Evolutionary conservation across 2,888 invertebrate genomes (phyloP).

Genomic region (Caradrina kadenii): DNA sequence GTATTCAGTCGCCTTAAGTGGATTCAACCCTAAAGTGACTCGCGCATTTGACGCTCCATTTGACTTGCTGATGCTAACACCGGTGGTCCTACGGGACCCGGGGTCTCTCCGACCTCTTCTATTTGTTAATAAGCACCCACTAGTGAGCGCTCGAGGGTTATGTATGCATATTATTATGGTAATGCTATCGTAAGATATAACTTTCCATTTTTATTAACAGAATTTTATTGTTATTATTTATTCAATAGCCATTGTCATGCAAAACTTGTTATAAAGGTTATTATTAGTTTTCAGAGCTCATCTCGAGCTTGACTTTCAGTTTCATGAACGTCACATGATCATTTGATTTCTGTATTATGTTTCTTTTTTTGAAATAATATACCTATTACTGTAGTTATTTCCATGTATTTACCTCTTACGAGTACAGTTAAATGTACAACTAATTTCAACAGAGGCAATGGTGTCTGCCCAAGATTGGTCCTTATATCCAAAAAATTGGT

Average conservation of each 20-base stretch:
- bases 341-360: slow-evolving; percentile 2
- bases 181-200: slow-evolving; percentile 64
- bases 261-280: slow-evolving; percentile 4
- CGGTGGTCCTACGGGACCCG: slow-evolving; percentile 79
- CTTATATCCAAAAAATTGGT: background rate
- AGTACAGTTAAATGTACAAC: too few species aligned
- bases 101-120: slow-evolving; percentile 74
- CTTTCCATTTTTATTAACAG: slow-evolving; percentile 57
- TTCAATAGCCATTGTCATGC: slow-evolving; percentile 57
- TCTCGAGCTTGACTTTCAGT: background rate
- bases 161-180: slow-evolving; percentile 66
- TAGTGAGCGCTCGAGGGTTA: slow-evolving; percentile 58
- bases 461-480: background rate
- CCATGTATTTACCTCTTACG: background rate
- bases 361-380: background rate
- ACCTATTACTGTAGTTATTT: background rate
- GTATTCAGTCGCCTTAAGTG: slow-evolving; percentile 27
- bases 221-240: slow-evolving; percentile 56
- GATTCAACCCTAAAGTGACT: slow-evolving; percentile 76
- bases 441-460: background rate
- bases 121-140: slow-evolving; percentile 82
- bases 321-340: background rate
- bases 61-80: slow-evolving; percentile 85
- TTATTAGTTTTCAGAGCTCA: slow-evolving; percentile 5
- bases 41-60: slow-evolving; percentile 76